Evolutionary conservation across 2,797 vertebrate species (phyloP).

Genomic region (Myripristis murdjan): DNA sequence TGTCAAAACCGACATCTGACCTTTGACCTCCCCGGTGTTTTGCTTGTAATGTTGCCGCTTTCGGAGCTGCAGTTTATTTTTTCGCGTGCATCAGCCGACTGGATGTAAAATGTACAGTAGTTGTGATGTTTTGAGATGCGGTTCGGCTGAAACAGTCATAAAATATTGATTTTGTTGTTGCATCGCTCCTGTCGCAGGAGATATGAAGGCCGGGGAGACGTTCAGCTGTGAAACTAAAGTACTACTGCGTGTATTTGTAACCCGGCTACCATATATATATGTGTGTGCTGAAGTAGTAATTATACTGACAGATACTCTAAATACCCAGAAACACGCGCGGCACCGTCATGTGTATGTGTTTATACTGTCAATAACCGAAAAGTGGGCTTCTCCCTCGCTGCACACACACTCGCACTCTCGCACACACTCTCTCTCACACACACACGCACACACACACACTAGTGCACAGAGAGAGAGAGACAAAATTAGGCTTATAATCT

Average conservation of each 20-base stretch:
- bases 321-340: constrained; percentile 50
- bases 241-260: constrained; percentile 14
- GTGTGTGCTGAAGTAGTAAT: constrained; percentile 49
- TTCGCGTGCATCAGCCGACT: too few species aligned
- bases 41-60: too few species aligned
- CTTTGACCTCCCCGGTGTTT: too few species aligned
- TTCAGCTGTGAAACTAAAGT: not conserved
- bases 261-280: constrained; percentile 12
- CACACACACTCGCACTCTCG: too few species aligned
- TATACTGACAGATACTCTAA: constrained; percentile 53
- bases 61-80: too few species aligned
- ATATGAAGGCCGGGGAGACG: not conserved
- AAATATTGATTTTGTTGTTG: too few species aligned
- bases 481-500: constrained; percentile 77
- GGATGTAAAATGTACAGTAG: too few species aligned
- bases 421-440: too few species aligned
- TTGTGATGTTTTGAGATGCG: too few species aligned
- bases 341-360: constrained; percentile 29
- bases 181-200: too few species aligned
- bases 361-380: constrained; percentile 33
- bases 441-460: constrained; percentile 18
- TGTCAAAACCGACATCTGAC: too few species aligned
- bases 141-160: too few species aligned
- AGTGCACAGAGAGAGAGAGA: constrained; percentile 24
- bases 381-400: constrained; percentile 25